A percentile compares a stretch with the other conserved stretches of the same genome.
phyloP scores from a whole-genome alignment of 2,113 vertebrate genomes.

The Otis tarda region DNA sequence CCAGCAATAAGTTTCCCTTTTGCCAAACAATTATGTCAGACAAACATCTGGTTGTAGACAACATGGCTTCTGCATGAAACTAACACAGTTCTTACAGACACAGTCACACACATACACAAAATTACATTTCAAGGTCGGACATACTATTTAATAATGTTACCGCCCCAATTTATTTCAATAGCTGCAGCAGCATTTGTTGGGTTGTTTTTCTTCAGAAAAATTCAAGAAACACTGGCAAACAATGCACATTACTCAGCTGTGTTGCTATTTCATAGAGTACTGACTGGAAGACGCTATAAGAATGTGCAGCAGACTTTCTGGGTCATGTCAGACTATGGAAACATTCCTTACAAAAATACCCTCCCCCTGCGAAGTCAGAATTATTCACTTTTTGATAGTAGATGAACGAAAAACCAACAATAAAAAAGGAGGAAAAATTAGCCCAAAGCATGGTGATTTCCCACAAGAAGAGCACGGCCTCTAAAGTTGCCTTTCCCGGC shows the following conservation, averaged over 20 bases:
- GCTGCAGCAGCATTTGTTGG: slow-evolving; percentile 47
- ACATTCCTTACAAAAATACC: slow-evolving; percentile 55
- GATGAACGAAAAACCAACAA: slow-evolving; percentile 42
- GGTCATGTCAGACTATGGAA: slow-evolving; percentile 45
- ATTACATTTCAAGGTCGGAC: slow-evolving; percentile 68
- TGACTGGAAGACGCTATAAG: slow-evolving; percentile 59
- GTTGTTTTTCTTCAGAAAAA: slow-evolving; percentile 49
- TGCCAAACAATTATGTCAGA: slow-evolving; percentile 61
- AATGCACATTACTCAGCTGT: slow-evolving; percentile 36
- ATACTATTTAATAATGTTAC: slow-evolving; percentile 71
- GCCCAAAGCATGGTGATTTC: slow-evolving; percentile 55
- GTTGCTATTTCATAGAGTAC: slow-evolving; percentile 40
- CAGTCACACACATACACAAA: slow-evolving; percentile 63
- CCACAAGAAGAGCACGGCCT: slow-evolving; percentile 41
- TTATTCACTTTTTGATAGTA: slow-evolving; percentile 34
- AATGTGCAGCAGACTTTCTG: slow-evolving; percentile 62
- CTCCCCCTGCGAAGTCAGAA: slow-evolving; percentile 44
- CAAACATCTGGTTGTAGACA: slow-evolving; percentile 64
- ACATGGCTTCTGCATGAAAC: slow-evolving; percentile 63
- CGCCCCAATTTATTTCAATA: slow-evolving; percentile 29
- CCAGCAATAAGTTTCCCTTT: slow-evolving; percentile 58
- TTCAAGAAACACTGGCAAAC: slow-evolving; percentile 45
- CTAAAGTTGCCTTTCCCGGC: slow-evolving; percentile 1
- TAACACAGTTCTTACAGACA: slow-evolving; percentile 64
- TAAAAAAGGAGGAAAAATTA: slow-evolving; percentile 22